A percentile compares a stretch with the other conserved stretches of the same genome.
Conservation (phyloP, 2,113 vertebrate genomes). For the Scytalopus superciliaris region DNA sequence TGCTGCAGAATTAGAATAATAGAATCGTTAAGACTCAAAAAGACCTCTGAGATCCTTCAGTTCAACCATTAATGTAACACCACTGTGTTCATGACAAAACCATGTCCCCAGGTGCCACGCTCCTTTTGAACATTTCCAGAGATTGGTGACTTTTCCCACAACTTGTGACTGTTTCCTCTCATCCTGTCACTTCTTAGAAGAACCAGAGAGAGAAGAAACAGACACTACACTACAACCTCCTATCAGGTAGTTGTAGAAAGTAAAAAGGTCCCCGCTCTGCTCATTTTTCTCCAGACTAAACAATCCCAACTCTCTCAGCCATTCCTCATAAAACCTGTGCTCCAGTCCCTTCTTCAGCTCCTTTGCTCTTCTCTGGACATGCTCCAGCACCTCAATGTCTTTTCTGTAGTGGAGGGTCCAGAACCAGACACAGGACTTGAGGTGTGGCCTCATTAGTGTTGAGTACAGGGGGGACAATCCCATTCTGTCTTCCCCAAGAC, state of each 20-base stretch:
- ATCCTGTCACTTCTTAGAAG: background rate
- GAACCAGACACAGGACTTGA: background rate
- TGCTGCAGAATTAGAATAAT: background rate
- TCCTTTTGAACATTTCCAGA: background rate
- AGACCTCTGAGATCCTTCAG: background rate
- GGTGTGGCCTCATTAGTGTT: background rate
- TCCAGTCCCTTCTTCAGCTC: background rate
- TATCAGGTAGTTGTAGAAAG: background rate
- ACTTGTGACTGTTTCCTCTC: background rate
- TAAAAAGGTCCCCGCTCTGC: background rate
- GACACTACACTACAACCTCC: background rate
- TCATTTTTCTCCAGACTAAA: background rate
- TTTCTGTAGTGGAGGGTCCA: background rate
- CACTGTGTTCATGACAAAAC: background rate
- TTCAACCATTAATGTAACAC: background rate
- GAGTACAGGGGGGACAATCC: no score
- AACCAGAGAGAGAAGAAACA: background rate
- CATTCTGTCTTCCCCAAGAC: background rate
- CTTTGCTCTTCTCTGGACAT: background rate
- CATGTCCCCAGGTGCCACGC: background rate
- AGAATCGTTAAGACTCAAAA: background rate
- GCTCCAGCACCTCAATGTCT: background rate
- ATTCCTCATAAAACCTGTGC: background rate
- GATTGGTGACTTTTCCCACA: background rate
- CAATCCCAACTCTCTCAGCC: background rate